phyloP scores from a whole-genome alignment of 2,113 vertebrate species.

The Entomyzon cyanotis region DNA sequence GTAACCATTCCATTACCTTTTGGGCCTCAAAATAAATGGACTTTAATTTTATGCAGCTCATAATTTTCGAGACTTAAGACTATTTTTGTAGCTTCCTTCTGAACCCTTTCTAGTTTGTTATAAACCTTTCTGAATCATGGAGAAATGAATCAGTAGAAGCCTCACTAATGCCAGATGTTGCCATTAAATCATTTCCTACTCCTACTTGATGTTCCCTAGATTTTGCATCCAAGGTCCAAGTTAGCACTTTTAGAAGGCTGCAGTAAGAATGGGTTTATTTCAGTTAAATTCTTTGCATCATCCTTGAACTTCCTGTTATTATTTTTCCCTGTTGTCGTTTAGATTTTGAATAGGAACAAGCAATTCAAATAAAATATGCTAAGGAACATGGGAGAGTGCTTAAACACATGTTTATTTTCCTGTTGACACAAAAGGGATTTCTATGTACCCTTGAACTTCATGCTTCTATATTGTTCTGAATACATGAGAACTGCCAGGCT shows the following conservation, averaged over 20 bases:
- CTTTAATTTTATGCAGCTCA: background rate
- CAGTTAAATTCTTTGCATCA: background rate
- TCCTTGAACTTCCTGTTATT: background rate
- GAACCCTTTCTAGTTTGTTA: background rate
- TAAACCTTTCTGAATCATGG: conserved; percentile 34
- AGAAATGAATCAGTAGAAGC: conserved; percentile 32
- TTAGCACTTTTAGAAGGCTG: background rate
- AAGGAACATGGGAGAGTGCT: background rate
- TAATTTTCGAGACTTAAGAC: background rate
- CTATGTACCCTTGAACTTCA: background rate
- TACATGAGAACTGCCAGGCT: background rate
- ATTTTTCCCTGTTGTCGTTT: background rate
- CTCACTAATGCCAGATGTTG: conserved; percentile 31
- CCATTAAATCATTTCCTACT: conserved; percentile 44
- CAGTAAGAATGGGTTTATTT: background rate
- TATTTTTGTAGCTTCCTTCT: background rate
- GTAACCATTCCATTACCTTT: background rate
- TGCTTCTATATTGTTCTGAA: background rate
- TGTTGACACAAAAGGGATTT: background rate
- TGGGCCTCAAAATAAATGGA: background rate
- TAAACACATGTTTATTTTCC: background rate
- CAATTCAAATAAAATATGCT: background rate
- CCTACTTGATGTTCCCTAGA: conserved; percentile 14
- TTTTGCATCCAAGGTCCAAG: background rate
- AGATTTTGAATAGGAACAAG: background rate